Evolutionary conservation across 2,113 vertebrate genomes (phyloP), one percentile per base, ranked within the genome.

Genomic region (Chloropsis hardwickii): DNA sequence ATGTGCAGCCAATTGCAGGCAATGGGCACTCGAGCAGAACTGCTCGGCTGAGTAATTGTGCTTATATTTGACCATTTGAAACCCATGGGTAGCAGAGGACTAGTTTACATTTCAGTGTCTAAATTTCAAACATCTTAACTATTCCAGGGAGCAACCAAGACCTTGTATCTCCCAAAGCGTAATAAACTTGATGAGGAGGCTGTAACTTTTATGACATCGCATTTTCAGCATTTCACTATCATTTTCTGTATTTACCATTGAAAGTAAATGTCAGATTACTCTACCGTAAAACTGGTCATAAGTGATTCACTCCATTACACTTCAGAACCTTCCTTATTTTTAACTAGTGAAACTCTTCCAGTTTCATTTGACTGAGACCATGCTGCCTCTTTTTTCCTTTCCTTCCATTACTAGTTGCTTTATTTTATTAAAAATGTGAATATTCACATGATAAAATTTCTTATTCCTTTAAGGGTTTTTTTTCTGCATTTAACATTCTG

Each of bases 171-270:
- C 81, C 80, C 95, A 90, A 85, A 97, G 95, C 90, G 91, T 83
- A 94, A 94, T 95, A 93, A 93, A 97, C 89, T 91, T 97, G 95
- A 98, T 82, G 89, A 96, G 94, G 62, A 93, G 62, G 88, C 94
- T 88, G 92, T 96, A 97, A 97, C 87, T 95, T 97, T 97, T 96
- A 97, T 74, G 95, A 94, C 84, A 96, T 95, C 7, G 31, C 94
- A 92, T 96, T 96, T 97, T 96, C 87, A 92, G 92, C 94, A 92
- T 97, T 94, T 97, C 97, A 82, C 88, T 91, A 89, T 88, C 81
- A 82, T 94, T 97, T 97, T 96, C 89, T 92, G 81, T 96, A 97
- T 97, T 97, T 97, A 97, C 94, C 95, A 88, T 64, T 60, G 96
- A 88, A 95, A 95, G 94, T 86, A 97, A 97, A 97, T 95, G 94